These are phyloP conservation scores for Penaeus vannamei DNA, from an alignment of 1,140 invertebrate species.

Conservation along the genomic window DNA sequence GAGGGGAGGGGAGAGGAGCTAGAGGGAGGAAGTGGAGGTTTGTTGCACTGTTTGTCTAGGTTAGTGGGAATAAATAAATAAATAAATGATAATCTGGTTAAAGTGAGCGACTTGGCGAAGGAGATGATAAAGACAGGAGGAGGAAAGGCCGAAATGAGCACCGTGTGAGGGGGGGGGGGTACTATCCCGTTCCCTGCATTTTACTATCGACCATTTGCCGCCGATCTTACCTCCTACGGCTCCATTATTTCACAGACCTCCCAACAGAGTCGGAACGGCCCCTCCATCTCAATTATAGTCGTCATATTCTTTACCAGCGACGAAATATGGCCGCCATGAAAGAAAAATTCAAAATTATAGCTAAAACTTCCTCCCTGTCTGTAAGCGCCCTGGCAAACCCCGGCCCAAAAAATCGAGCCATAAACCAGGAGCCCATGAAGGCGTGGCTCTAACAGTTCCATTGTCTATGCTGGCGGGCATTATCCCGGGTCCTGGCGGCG, in stretches of 20 bases:
- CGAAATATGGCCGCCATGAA: constrained; percentile 30
- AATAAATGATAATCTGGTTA: not conserved
- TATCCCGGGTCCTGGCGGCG: constrained; percentile 8
- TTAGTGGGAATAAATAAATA: not conserved
- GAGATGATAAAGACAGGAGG: not conserved
- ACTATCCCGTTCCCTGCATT: not conserved
- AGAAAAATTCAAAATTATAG: constrained; percentile 35
- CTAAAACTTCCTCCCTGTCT: constrained; percentile 28
- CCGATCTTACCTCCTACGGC: not conserved
- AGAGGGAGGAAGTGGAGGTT: too few species aligned
- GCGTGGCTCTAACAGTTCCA: constrained; percentile 49
- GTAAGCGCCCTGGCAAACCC: constrained; percentile 18
- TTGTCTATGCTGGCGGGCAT: constrained; percentile 34
- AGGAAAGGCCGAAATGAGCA: not conserved
- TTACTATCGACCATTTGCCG: too few species aligned
- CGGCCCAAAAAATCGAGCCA: constrained; percentile 13
- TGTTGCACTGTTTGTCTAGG: too few species aligned
- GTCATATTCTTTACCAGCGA: constrained; percentile 46
- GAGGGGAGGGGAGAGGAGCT: not conserved
- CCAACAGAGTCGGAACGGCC: constrained; percentile 17
- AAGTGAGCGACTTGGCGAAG: not conserved
- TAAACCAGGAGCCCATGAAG: constrained; percentile 40
- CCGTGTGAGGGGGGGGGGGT: not conserved
- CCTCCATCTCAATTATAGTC: constrained; percentile 52
- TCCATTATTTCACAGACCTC: constrained; percentile 39